phyloP scores from a whole-genome alignment of 2,888 invertebrate genomes.

The Habroteleia sp. region DNA sequence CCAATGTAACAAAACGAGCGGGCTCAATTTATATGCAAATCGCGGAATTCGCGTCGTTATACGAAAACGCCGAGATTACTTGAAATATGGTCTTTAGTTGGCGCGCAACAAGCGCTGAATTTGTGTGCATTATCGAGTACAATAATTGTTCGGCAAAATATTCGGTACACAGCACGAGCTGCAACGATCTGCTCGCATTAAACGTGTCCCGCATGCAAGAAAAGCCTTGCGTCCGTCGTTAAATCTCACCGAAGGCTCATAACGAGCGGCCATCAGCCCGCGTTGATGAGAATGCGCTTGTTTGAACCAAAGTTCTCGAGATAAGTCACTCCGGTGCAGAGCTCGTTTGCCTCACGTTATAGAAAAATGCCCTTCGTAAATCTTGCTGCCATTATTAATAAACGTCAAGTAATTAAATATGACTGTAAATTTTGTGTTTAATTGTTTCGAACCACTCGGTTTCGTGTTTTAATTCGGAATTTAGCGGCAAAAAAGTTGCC shows the following conservation, averaged over 20 bases:
- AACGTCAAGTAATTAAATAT: slow-evolving; percentile 49
- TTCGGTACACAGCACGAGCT: slow-evolving; percentile 35
- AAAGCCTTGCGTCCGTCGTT: slow-evolving; percentile 66
- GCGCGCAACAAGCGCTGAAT: slow-evolving; percentile 46
- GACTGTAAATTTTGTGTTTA: slow-evolving; percentile 41
- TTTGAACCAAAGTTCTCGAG: slow-evolving; percentile 53
- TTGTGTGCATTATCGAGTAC: slow-evolving; percentile 51
- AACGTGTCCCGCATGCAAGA: slow-evolving; percentile 67
- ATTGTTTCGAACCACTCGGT: slow-evolving; percentile 25
- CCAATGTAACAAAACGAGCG: slow-evolving; percentile 25
- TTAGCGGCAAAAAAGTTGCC: slow-evolving; percentile 6
- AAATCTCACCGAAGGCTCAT: slow-evolving; percentile 68
- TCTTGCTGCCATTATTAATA: slow-evolving; percentile 55
- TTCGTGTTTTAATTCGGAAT: slow-evolving; percentile 10
- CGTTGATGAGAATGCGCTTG: slow-evolving; percentile 61
- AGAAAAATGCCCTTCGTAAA: slow-evolving; percentile 54
- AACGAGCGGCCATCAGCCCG: slow-evolving; percentile 67
- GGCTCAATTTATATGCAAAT: slow-evolving; percentile 51
- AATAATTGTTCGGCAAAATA: slow-evolving; percentile 54
- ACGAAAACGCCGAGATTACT: slow-evolving; percentile 34
- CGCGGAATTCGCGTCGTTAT: slow-evolving; percentile 32
- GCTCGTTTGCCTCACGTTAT: slow-evolving; percentile 53
- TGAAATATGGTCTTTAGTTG: slow-evolving; percentile 34
- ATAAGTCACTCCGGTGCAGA: slow-evolving; percentile 43
- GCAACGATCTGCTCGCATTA: slow-evolving; percentile 64